phyloP scores from a whole-genome alignment of 2,888 invertebrate genomes.

The Bombylius major region DNA sequence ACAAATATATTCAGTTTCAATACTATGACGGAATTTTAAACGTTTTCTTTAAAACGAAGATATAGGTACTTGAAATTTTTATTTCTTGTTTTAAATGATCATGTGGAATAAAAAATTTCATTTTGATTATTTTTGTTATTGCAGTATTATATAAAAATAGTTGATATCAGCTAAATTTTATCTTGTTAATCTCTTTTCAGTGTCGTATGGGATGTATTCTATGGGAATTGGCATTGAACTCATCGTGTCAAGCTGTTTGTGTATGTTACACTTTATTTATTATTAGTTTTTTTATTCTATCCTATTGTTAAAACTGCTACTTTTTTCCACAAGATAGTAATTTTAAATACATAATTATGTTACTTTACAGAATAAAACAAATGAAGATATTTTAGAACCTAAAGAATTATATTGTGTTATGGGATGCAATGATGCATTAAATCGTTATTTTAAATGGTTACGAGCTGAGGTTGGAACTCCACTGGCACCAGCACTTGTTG shows the following conservation, averaged over 20 bases:
- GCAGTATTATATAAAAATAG: too few species aligned
- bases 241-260: conserved; percentile 67
- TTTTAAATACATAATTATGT: background rate
- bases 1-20: background rate
- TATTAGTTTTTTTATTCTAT: conserved; percentile 1
- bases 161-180: too few species aligned
- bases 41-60: too few species aligned
- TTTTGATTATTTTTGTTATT: too few species aligned
- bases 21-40: too few species aligned
- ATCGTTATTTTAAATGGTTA: conserved; percentile 57
- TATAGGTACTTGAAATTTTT: background rate
- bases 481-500: conserved; percentile 61
- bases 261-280: conserved; percentile 48
- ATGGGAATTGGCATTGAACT: conserved; percentile 63
- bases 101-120: too few species aligned
- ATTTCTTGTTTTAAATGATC: background rate
- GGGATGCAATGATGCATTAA: conserved; percentile 71
- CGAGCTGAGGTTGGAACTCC: conserved; percentile 57
- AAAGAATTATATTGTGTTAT: conserved; percentile 65
- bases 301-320: too few species aligned
- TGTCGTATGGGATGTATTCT: conserved; percentile 67
- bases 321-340: too few species aligned
- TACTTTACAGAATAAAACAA: conserved; percentile 50
- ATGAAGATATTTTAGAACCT: conserved; percentile 51
- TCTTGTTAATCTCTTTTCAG: conserved; percentile 40